These are phyloP conservation scores for Typhlichthys eigenmanni DNA, from an alignment of 2,797 vertebrate genomes.

Conservation along the genomic window DNA sequence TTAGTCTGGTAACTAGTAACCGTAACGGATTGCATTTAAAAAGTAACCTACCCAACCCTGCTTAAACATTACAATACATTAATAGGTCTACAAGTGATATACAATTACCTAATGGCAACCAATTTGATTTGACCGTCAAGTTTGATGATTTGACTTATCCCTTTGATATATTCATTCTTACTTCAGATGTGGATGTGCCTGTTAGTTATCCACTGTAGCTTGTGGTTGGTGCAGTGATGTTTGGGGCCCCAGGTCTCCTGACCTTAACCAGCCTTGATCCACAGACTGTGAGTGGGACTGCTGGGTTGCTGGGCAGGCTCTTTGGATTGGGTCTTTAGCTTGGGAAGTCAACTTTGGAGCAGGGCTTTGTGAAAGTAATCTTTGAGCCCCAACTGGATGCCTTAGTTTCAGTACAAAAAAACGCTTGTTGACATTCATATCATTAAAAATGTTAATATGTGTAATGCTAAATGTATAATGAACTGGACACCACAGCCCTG, in stretches of 20 bases:
- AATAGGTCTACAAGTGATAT: not conserved
- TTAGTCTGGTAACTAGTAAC: too few relatives aligned
- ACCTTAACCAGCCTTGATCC: slow-evolving; percentile 63
- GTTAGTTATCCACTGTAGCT: slow-evolving; percentile 65
- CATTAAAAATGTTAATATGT: slow-evolving; percentile 2
- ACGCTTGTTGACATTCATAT: slow-evolving; percentile 80
- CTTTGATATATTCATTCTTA: slow-evolving; percentile 63
- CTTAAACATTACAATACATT: not conserved
- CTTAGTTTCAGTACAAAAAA: slow-evolving; percentile 85
- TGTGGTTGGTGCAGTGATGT: slow-evolving; percentile 52
- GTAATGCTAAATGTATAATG: slow-evolving; percentile 7
- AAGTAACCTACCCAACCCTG: too few relatives aligned
- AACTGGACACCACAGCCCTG: slow-evolving; percentile 13
- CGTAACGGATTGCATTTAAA: too few relatives aligned
- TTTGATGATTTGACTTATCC: too few relatives aligned
- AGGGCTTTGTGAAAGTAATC: slow-evolving; percentile 78
- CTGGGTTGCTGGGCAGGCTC: slow-evolving; percentile 64
- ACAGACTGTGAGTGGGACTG: slow-evolving; percentile 55
- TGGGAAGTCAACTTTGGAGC: slow-evolving; percentile 64
- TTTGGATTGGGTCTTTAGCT: slow-evolving; percentile 56
- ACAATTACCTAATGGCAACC: not conserved
- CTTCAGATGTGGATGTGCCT: slow-evolving; percentile 80
- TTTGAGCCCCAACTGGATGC: slow-evolving; percentile 82
- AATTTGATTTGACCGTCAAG: not conserved
- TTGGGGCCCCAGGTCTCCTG: slow-evolving; percentile 38